A percentile compares a stretch with the other conserved stretches of the same genome.
These are phyloP conservation scores for Zeus faber DNA, from an alignment of 2,113 vertebrate species.

Conservation along the genomic window DNA sequence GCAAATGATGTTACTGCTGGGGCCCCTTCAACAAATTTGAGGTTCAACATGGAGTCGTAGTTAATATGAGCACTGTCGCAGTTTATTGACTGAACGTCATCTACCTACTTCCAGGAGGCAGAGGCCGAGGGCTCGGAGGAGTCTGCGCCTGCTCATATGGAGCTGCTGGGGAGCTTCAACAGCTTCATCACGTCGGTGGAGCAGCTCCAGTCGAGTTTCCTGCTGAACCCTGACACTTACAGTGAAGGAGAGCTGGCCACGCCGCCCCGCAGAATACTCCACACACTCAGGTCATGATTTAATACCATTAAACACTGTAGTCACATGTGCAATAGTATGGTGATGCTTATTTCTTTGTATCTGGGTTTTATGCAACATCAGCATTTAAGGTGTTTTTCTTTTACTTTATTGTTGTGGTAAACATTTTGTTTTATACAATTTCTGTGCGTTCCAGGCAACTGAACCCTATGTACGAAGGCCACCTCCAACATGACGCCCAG, in stretches of 20 bases:
- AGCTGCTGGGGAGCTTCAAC: constrained; percentile 89
- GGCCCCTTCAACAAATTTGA: no score
- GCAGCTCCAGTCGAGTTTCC: constrained; percentile 91
- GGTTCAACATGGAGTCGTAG: no score
- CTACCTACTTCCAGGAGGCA: constrained; percentile 46
- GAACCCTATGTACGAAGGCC: constrained; percentile 98
- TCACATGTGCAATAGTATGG: background rate
- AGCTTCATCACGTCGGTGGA: constrained; percentile 89
- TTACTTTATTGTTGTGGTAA: no score
- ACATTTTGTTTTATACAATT: background rate
- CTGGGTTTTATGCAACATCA: background rate
- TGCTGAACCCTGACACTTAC: constrained; percentile 87
- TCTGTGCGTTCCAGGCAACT: constrained; percentile 79
- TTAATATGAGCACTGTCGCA: background rate
- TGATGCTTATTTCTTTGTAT: no score
- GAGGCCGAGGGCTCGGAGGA: constrained; percentile 72
- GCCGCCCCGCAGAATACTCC: constrained; percentile 86
- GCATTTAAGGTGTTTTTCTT: no score
- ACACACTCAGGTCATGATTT: constrained; percentile 88
- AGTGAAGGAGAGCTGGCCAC: constrained; percentile 86
- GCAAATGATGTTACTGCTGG: no score
- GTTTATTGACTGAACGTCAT: no score
- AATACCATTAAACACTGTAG: background rate
- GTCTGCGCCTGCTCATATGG: constrained; percentile 78
- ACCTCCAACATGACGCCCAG: constrained; percentile 96